Conservation (phyloP, 2,888 invertebrate species). For the Clanis bilineata region DNA sequence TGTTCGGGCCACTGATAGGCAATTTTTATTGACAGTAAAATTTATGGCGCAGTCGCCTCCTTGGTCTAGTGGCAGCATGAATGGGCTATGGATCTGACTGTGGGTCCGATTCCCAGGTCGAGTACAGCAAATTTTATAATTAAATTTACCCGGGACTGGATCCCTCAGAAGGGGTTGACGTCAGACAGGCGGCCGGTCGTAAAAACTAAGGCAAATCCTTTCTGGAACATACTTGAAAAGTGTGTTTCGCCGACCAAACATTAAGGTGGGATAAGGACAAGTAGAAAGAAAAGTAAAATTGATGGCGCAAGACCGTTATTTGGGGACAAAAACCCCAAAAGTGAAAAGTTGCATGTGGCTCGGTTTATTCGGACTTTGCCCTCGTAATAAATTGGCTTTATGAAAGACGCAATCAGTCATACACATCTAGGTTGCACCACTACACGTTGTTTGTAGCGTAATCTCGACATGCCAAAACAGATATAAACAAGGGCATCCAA, state of each 20-base stretch:
- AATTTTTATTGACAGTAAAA: neutral
- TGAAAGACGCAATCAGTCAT: constrained; percentile 53
- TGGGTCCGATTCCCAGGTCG: too few relatives aligned
- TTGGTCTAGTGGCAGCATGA: too few relatives aligned
- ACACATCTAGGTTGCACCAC: constrained; percentile 42
- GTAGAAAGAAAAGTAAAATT: too few relatives aligned
- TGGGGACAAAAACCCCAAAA: neutral
- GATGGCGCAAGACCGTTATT: neutral
- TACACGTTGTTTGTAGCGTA: constrained; percentile 8
- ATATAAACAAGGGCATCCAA: constrained; percentile 31
- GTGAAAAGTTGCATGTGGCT: constrained; percentile 24
- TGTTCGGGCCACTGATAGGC: neutral
- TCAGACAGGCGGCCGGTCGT: too few relatives aligned
- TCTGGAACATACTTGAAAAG: too few relatives aligned
- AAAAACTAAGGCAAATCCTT: too few relatives aligned
- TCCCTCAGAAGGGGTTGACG: too few relatives aligned
- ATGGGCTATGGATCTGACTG: too few relatives aligned
- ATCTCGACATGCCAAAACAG: constrained; percentile 41
- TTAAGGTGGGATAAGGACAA: too few relatives aligned
- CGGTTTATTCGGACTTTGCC: constrained; percentile 22
- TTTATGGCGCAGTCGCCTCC: neutral
- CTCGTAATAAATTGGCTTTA: constrained; percentile 43
- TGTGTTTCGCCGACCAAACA: too few relatives aligned
- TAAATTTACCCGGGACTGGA: too few relatives aligned
- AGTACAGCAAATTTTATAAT: too few relatives aligned